Conservation (phyloP, 2,113 vertebrate genomes). For the Mormoops blainvillei region DNA sequence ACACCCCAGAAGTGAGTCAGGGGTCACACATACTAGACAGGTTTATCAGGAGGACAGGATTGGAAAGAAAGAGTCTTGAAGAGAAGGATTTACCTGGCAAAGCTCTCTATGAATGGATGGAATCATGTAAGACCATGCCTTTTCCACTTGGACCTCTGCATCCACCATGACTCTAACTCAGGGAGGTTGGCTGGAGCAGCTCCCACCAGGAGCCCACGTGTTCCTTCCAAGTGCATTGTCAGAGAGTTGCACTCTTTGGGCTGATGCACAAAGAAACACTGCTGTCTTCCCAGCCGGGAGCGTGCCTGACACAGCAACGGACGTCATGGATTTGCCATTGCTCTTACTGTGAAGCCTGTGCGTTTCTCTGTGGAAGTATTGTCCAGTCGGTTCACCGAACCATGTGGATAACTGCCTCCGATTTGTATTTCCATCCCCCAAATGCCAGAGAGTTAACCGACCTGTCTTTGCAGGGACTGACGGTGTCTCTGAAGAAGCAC, state of each 20-base stretch:
- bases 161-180: not conserved
- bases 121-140: not conserved
- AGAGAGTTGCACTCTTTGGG: not conserved
- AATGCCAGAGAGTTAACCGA: not conserved
- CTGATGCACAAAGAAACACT: not conserved
- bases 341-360: not conserved
- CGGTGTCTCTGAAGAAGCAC: constrained; percentile 12
- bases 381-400: not conserved
- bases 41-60: not conserved
- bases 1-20: not conserved
- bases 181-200: not conserved
- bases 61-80: not conserved
- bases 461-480: not conserved
- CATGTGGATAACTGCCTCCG: not conserved
- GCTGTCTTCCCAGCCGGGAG: not conserved
- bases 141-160: not conserved
- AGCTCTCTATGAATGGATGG: not conserved
- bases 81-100: not conserved
- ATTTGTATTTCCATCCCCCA: not conserved
- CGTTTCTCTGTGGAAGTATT: not conserved
- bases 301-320: not conserved
- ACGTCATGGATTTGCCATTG: not conserved
- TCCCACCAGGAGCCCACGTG: not conserved
- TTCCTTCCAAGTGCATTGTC: not conserved
- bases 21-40: not conserved